Percentiles rank a stretch among this genome's conserved stretches.
Conservation (phyloP, 2,888 invertebrate species). For the Herminia tarsipennalis region DNA sequence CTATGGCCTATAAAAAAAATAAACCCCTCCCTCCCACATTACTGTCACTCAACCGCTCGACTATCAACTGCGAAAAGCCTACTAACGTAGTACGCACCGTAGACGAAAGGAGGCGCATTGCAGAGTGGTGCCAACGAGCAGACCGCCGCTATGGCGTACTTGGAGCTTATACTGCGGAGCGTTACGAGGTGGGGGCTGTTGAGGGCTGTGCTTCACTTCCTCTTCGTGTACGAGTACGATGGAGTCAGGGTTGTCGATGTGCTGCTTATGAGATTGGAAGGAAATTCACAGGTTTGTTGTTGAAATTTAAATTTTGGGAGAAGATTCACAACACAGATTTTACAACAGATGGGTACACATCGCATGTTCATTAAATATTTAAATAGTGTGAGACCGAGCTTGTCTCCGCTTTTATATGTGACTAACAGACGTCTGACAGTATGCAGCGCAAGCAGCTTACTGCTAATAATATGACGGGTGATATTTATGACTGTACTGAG, state of each 20-base stretch:
- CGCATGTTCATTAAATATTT: too few relatives aligned
- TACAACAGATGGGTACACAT: too few relatives aligned
- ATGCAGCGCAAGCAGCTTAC: too few relatives aligned
- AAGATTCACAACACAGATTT: too few relatives aligned
- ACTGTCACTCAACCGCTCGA: conserved; percentile 65
- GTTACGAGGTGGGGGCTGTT: conserved; percentile 94
- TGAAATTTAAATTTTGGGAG: neutral
- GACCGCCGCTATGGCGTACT: conserved; percentile 96
- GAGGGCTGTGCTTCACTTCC: conserved; percentile 93
- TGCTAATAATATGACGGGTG: too few relatives aligned
- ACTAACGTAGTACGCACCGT: conserved; percentile 67
- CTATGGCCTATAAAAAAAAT: too few relatives aligned
- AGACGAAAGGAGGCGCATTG: conserved; percentile 82
- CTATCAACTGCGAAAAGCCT: conserved; percentile 36
- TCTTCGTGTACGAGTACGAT: conserved; percentile 93
- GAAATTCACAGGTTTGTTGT: conserved; percentile 88
- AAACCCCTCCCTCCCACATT: conserved; percentile 4
- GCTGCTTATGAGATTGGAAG: conserved; percentile 91
- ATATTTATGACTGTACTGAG: too few relatives aligned
- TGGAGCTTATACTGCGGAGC: conserved; percentile 95
- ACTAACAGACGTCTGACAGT: too few relatives aligned
- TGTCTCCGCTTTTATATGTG: too few relatives aligned
- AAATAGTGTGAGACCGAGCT: too few relatives aligned
- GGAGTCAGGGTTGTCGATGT: conserved; percentile 93
- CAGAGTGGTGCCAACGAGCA: conserved; percentile 95